Evolutionary conservation across 2,888 invertebrate genomes (phyloP).

Genomic region (Mythimna loreyi): DNA sequence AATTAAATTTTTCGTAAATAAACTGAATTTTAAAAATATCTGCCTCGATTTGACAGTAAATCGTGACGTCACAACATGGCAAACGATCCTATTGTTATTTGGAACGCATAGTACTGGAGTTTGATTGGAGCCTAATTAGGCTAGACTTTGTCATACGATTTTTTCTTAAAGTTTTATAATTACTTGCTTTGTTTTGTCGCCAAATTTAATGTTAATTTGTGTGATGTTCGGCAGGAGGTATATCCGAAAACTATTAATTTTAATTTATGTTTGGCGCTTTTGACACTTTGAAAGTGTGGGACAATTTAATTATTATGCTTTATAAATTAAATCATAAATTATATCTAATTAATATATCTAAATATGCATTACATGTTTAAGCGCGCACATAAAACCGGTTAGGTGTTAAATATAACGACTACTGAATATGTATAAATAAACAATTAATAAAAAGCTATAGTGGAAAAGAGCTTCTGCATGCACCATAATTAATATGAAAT

Average conservation of each 20-base stretch:
- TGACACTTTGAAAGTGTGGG: too few relatives aligned
- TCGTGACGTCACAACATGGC: too few relatives aligned
- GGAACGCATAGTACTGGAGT: too few relatives aligned
- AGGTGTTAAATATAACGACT: conserved; percentile 11
- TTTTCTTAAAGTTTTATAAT: not conserved
- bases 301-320: not conserved
- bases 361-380: conserved; percentile 29
- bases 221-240: too few relatives aligned
- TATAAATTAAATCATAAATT: not conserved
- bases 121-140: not conserved
- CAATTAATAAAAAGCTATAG: conserved; percentile 37
- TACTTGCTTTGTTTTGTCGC: not conserved
- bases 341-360: not conserved
- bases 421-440: conserved; percentile 27
- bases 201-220: not conserved
- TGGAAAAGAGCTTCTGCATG: conserved; percentile 8
- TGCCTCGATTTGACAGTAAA: too few relatives aligned
- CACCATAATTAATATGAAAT: conserved; percentile 12
- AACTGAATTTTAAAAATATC: too few relatives aligned
- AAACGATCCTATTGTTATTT: too few relatives aligned
- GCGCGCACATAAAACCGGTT: conserved; percentile 5
- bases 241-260: too few relatives aligned
- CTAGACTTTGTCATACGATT: not conserved
- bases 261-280: too few relatives aligned
- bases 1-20: too few relatives aligned